Evolutionary conservation across 2,797 vertebrate species (phyloP).

Genomic region (Sebastes matsubarae): DNA sequence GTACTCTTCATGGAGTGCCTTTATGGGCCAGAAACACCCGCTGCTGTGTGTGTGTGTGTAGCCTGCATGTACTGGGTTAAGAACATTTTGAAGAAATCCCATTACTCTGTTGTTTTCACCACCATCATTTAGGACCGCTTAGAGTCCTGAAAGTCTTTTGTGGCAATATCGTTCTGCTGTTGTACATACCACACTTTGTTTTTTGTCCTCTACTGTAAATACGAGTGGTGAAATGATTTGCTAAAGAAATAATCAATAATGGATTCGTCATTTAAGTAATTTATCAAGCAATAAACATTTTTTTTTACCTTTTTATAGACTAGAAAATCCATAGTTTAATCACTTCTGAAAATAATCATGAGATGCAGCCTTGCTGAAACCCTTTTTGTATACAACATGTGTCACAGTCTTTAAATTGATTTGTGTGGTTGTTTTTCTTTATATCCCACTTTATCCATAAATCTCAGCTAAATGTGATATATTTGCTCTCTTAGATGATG

Average conservation of each 20-base stretch:
- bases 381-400: neutral
- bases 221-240: neutral
- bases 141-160: neutral
- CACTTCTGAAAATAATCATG: neutral
- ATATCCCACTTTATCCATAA: neutral
- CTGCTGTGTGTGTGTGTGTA: conserved; percentile 3
- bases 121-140: neutral
- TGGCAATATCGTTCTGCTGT: neutral
- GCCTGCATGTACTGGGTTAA: neutral
- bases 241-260: neutral
- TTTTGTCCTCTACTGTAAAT: neutral
- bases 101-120: conserved; percentile 1
- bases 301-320: neutral
- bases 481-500: neutral
- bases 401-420: neutral
- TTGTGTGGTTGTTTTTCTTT: neutral
- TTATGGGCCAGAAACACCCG: neutral
- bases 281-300: neutral
- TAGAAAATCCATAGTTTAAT: neutral
- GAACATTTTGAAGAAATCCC: neutral
- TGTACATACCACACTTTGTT: neutral
- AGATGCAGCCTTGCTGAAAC: neutral
- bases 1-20: conserved; percentile 18
- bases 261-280: neutral
- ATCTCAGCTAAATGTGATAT: neutral